Evolutionary conservation across 2,888 invertebrate species (phyloP).

Genomic region (Clepsis dumicolana): DNA sequence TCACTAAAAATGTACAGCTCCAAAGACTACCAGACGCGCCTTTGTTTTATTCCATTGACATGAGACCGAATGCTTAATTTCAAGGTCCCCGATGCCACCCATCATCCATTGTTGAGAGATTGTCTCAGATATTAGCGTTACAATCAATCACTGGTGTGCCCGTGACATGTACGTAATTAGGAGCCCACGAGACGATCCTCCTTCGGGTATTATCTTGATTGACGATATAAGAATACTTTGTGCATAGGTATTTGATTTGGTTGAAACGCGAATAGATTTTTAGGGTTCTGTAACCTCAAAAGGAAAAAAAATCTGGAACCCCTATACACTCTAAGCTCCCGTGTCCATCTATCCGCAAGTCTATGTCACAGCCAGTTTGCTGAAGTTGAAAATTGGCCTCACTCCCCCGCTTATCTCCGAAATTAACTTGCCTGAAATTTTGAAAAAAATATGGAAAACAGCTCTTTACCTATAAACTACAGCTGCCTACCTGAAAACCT

Average conservation of each 20-base stretch:
- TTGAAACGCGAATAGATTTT: neutral
- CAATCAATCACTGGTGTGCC: slow-evolving; percentile 82
- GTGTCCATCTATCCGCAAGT: no score
- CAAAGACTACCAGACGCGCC: neutral
- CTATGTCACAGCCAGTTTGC: no score
- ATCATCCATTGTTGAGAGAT: slow-evolving; percentile 70
- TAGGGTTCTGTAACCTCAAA: no score
- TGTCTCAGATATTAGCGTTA: slow-evolving; percentile 81
- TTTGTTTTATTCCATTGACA: slow-evolving; percentile 17
- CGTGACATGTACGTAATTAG: slow-evolving; percentile 82
- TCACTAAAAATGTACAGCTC: neutral
- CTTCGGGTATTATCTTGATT: slow-evolving; percentile 55
- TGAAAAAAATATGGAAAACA: no score
- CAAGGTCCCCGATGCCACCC: slow-evolving; percentile 60
- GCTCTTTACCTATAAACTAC: no score
- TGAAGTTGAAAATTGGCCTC: no score
- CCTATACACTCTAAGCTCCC: no score
- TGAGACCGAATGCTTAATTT: slow-evolving; percentile 19
- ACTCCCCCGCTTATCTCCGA: no score
- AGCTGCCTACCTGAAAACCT: no score
- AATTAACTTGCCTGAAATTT: no score
- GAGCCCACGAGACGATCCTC: slow-evolving; percentile 61
- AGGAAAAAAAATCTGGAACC: no score
- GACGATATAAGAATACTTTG: slow-evolving; percentile 38
- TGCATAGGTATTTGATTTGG: neutral